These are phyloP conservation scores for Drosophila asahinai DNA, from an alignment of 1,140 invertebrate species.

Conservation along the genomic window DNA sequence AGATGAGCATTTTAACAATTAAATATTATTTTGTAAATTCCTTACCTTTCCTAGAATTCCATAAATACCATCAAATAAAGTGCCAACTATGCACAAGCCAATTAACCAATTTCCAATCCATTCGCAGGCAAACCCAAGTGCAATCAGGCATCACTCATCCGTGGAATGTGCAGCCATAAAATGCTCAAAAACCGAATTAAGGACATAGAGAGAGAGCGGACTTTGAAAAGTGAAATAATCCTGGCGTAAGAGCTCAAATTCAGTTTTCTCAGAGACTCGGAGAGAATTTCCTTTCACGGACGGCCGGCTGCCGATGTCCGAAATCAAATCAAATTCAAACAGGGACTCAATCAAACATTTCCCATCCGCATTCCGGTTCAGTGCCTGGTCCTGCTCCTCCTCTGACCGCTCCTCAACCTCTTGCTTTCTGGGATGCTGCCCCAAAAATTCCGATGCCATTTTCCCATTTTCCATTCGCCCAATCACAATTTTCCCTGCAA, in stretches of 20 bases:
- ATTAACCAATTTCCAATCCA: slow-evolving; percentile 13
- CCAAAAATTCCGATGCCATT: slow-evolving; percentile 41
- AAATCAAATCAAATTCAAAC: slow-evolving; percentile 53
- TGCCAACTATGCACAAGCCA: slow-evolving; percentile 13
- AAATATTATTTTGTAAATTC: neutral
- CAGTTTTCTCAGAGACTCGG: slow-evolving; percentile 16
- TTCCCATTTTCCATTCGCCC: slow-evolving; percentile 36
- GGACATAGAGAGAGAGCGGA: neutral
- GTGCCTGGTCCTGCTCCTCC: slow-evolving; percentile 17
- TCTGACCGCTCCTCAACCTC: slow-evolving; percentile 17
- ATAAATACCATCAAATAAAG: neutral
- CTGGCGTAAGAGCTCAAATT: slow-evolving; percentile 19
- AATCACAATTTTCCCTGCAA: slow-evolving; percentile 23
- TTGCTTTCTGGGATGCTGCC: slow-evolving; percentile 10
- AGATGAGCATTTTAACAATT: neutral
- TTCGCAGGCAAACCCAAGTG: neutral
- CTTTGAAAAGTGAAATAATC: slow-evolving; percentile 31
- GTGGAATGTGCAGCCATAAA: slow-evolving; percentile 30
- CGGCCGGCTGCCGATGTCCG: slow-evolving; percentile 38
- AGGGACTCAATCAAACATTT: slow-evolving; percentile 56
- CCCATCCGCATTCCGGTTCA: slow-evolving; percentile 52
- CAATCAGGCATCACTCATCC: slow-evolving; percentile 22
- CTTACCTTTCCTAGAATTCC: neutral
- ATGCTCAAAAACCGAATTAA: slow-evolving; percentile 24
- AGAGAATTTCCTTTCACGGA: slow-evolving; percentile 37